Base-by-base conservation (phyloP, 2,888 invertebrate genomes). In the Leptinotarsa juncta region DNA sequence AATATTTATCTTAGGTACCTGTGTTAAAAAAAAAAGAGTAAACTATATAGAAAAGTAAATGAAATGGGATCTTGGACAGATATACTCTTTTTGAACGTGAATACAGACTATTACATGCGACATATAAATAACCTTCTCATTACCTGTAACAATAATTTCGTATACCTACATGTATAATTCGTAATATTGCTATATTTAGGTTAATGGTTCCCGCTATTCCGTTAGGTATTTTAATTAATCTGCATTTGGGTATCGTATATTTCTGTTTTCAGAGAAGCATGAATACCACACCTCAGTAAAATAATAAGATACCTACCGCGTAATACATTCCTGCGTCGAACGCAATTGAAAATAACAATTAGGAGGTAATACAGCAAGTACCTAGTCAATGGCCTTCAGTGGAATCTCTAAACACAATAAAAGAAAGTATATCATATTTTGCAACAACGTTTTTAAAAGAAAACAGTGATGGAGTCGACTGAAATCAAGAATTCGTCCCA, bases 211-310 rank as follows among this genome's bases (percentile, higher is more conserved):
- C 16, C 16, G 32, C 16, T 4, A 32, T 7, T 32, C 62, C 62
- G 62, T 62, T 62, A 62, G 62, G 62, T 32, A 62, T 62, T 26
- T 62, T 18, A 62, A 62, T 62, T 42, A 62, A 62, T 62, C 62
- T 42, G 62, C n/a, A 42, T 62, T 42, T 62, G n/a, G n/a, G 7
- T n/a, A 62, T 62, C 42, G 62, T 18, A 42, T 62, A 62, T 62
- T 42, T 62, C 62, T 32, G 32, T 32, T 32, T 62, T 14, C 42
- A 62, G 32, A 62, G 42, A 32, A 23, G 26, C 62, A 26, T 62
- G 32, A 62, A 42, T 57, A 57, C 62, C 62, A 7, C 62, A 42
- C 62, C 62, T 62, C 15, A 42, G 32, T 62, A 18, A 18, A 62
- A 62, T 62, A 32, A 62, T 62, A 62, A 32, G n/a, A 62, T 32